phyloP scores from a whole-genome alignment of 2,888 invertebrate genomes.

The Drosophila aldrichi region DNA sequence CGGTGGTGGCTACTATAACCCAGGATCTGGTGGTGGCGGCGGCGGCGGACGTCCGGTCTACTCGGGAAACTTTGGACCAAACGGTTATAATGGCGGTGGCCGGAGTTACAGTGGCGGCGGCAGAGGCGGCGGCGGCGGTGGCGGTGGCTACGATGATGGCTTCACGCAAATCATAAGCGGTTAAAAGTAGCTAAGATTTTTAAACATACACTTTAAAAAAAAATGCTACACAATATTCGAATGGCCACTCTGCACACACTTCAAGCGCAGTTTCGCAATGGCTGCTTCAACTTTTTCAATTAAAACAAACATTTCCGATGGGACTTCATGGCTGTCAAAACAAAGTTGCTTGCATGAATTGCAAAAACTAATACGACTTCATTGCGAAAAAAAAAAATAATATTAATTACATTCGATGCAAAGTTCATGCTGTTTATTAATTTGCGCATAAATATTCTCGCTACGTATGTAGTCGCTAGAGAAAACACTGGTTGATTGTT shows the following conservation, averaged over 20 bases:
- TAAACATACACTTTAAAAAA: neutral
- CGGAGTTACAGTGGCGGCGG: constrained; percentile 22
- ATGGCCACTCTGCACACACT: too few relatives aligned
- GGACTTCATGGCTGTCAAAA: neutral
- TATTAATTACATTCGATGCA: neutral
- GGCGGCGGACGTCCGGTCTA: constrained; percentile 59
- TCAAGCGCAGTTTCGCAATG: neutral
- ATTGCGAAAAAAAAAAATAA: constrained; percentile 1
- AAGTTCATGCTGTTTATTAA: constrained; percentile 4
- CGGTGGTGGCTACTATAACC: constrained; percentile 17
- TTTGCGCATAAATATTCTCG: neutral
- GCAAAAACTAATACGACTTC: constrained; percentile 8
- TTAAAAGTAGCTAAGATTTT: constrained; percentile 24
- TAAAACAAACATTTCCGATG: neutral
- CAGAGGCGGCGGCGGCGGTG: constrained; percentile 18
- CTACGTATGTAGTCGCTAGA: neutral
- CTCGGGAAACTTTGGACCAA: constrained; percentile 66
- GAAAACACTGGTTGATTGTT: neutral
- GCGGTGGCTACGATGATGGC: constrained; percentile 52
- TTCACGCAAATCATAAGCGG: constrained; percentile 66
- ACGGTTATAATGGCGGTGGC: constrained; percentile 44
- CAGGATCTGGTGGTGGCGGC: constrained; percentile 16
- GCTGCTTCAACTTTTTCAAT: constrained; percentile 11
- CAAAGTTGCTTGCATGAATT: constrained; percentile 1
- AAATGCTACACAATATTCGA: neutral